A percentile compares a stretch with the other conserved stretches of the same genome.
phyloP scores from a whole-genome alignment of 2,113 vertebrate species.

The Stegostoma tigrinum region DNA sequence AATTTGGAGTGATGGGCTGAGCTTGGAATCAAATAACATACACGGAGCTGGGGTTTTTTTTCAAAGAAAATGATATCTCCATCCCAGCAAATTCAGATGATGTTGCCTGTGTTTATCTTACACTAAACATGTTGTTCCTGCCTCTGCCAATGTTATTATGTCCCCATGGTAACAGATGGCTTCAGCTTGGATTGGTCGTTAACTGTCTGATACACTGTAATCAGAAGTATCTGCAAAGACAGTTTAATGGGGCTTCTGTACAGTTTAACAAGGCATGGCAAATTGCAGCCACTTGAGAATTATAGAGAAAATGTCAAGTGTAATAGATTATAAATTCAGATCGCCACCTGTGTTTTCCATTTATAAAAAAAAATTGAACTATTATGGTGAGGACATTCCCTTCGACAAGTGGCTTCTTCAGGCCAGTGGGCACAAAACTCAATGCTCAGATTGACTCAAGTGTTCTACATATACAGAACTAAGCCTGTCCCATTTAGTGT shows the following conservation, averaged over 20 bases:
- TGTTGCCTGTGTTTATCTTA: conserved; percentile 31
- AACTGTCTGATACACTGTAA: conserved; percentile 28
- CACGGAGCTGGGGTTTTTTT: not conserved
- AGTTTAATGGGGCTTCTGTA: conserved; percentile 35
- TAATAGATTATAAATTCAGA: conserved; percentile 27
- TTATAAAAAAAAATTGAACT: not conserved
- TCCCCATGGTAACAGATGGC: conserved; percentile 34
- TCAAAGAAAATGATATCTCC: not conserved
- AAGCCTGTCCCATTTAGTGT: not conserved
- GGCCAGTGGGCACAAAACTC: not conserved
- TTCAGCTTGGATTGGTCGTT: conserved; percentile 4
- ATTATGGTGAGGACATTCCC: not conserved
- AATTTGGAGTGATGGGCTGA: not conserved
- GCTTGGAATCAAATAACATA: not conserved
- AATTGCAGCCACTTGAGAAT: conserved; percentile 32
- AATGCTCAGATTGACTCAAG: not conserved
- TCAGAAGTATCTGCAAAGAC: conserved; percentile 34
- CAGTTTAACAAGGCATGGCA: conserved; percentile 29
- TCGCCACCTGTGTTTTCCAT: conserved; percentile 22
- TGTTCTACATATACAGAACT: too few relatives aligned
- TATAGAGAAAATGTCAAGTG: conserved; percentile 34
- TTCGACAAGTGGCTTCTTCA: not conserved
- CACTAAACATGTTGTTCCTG: conserved; percentile 30
- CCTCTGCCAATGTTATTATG: conserved; percentile 26
- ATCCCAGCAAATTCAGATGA: not conserved